These are phyloP conservation scores for Rhamphomyia laevipes DNA, from an alignment of 2,888 invertebrate genomes.

Conservation along the genomic window DNA sequence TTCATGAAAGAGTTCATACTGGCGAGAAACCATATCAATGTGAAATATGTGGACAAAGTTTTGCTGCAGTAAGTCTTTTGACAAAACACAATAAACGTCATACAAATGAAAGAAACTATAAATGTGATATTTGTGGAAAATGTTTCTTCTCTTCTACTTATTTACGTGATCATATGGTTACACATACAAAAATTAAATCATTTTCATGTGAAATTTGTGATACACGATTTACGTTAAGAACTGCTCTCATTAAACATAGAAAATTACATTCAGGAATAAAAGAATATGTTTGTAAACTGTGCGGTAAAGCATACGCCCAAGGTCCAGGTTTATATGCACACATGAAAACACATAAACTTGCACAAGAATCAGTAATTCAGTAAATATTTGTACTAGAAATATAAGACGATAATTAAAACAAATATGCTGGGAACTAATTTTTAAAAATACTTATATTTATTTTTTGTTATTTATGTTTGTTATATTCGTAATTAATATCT, in stretches of 20 bases:
- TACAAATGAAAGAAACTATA: neutral
- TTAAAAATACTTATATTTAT: too few relatives aligned
- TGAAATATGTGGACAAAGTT: neutral
- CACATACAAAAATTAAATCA: neutral
- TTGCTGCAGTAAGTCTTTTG: neutral
- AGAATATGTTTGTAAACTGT: conserved; percentile 29
- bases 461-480: too few relatives aligned
- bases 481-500: too few relatives aligned
- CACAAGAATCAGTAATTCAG: too few relatives aligned
- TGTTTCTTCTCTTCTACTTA: neutral
- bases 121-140: neutral
- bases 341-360: conserved; percentile 27
- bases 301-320: conserved; percentile 28
- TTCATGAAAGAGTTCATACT: conserved; percentile 25
- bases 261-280: conserved; percentile 26
- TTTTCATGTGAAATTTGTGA: conserved; percentile 22
- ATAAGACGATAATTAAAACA: too few relatives aligned
- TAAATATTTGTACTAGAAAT: too few relatives aligned
- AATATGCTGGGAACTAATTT: too few relatives aligned
- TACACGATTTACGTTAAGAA: conserved; percentile 26
- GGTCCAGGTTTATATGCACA: conserved; percentile 32
- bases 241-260: conserved; percentile 27
- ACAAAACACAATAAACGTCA: neutral
- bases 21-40: conserved; percentile 41
- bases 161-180: neutral